Evolutionary conservation across 2,113 vertebrate species (phyloP).

Genomic region (Alectura lathami): DNA sequence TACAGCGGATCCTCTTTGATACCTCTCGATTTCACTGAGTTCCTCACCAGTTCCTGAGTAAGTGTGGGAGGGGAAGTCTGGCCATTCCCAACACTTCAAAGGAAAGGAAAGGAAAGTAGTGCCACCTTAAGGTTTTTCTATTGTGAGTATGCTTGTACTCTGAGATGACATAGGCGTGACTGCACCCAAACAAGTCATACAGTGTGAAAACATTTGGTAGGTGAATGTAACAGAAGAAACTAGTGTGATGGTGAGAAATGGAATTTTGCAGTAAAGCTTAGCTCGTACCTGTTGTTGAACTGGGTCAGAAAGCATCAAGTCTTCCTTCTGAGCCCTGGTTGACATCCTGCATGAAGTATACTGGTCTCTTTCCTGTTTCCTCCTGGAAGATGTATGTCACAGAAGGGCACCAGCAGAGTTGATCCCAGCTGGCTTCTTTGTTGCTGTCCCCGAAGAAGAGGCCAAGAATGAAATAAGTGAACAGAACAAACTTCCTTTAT

Average conservation of each 20-base stretch:
- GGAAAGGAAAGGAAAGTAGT: slow-evolving; percentile 18
- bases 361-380: neutral
- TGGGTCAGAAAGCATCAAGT: neutral
- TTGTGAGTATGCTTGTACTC: slow-evolving; percentile 23
- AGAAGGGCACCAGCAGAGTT: neutral
- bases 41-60: neutral
- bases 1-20: slow-evolving; percentile 4
- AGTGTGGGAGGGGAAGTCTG: slow-evolving; percentile 4
- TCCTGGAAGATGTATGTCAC: neutral
- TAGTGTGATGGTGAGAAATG: neutral
- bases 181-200: slow-evolving; percentile 9
- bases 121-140: slow-evolving; percentile 32
- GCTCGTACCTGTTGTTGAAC: neutral
- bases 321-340: neutral
- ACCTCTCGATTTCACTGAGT: neutral
- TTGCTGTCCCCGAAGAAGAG: neutral
- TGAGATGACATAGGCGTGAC: neutral
- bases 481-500: neutral
- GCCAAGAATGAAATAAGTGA: neutral
- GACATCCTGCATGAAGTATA: neutral
- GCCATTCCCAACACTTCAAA: neutral
- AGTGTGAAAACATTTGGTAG: slow-evolving; percentile 29
- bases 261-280: neutral
- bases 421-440: neutral
- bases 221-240: neutral